Evolutionary conservation across 2,888 invertebrate species (phyloP).

Genomic region (Alloplasta piceator): DNA sequence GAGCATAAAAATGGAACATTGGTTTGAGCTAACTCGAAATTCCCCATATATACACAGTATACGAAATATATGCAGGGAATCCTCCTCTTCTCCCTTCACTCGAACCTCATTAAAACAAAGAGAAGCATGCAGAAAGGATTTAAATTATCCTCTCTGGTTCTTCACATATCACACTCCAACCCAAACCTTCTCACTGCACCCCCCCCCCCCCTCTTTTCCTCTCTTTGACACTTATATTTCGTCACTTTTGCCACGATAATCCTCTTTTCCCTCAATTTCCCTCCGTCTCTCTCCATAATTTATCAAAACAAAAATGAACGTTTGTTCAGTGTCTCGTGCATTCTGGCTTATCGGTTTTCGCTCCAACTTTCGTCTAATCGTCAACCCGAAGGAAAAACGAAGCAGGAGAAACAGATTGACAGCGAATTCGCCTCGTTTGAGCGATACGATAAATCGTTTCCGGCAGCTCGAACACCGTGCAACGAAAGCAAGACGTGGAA

Average conservation of each 20-base stretch:
- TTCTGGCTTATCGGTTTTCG: background rate
- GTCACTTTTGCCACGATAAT: conserved; percentile 38
- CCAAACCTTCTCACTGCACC: conserved; percentile 22
- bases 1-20: no score
- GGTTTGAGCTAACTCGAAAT: no score
- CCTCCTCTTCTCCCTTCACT: background rate
- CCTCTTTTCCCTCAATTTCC: conserved; percentile 7
- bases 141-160: conserved; percentile 48
- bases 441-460: conserved; percentile 52
- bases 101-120: conserved; percentile 55
- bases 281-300: background rate
- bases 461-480: conserved; percentile 54
- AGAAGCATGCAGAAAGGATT: conserved; percentile 56
- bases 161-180: conserved; percentile 28
- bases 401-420: conserved; percentile 29
- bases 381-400: conserved; percentile 10
- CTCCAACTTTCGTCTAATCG: background rate
- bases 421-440: conserved; percentile 26
- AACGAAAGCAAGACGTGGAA: conserved; percentile 61
- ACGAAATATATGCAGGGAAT: no score
- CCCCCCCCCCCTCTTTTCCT: conserved; percentile 12
- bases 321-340: background rate
- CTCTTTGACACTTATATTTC: conserved; percentile 21
- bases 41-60: no score
- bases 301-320: no score